phyloP scores from a whole-genome alignment of 2,888 invertebrate species.

The Neoaliturus tenellus region DNA sequence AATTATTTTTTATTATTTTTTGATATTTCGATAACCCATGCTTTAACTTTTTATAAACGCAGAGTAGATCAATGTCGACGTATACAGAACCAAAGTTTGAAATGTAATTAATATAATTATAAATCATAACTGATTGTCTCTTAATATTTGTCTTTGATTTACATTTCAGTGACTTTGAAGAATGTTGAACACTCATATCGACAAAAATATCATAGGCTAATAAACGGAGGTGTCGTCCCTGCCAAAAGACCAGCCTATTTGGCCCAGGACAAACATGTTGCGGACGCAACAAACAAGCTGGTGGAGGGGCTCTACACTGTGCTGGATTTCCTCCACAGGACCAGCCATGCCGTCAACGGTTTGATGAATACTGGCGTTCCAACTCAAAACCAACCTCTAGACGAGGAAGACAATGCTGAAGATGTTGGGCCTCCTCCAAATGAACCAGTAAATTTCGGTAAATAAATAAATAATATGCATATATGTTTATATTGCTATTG shows the following conservation, averaged over 20 bases:
- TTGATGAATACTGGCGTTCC: neutral
- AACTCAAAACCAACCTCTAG: neutral
- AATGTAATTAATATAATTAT: no score
- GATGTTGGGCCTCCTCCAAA: neutral
- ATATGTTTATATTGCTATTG: no score
- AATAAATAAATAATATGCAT: no score
- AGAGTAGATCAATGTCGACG: no score
- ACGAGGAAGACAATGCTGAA: neutral
- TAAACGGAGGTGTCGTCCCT: neutral
- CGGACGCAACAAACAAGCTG: neutral
- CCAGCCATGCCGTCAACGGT: neutral
- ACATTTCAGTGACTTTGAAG: neutral
- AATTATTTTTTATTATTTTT: no score
- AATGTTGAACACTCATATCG: neutral
- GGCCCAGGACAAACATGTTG: neutral
- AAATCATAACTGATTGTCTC: no score
- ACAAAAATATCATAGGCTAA: neutral
- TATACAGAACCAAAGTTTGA: no score
- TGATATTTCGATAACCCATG: no score
- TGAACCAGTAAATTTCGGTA: neutral
- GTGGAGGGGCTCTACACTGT: neutral
- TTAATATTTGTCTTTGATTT: neutral
- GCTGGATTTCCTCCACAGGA: neutral
- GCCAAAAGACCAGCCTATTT: neutral
- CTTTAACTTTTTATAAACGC: no score